Evolutionary conservation across 92 coral and sea anemone genomes (phyloP).

Genomic region (Blastomussa wellsi): DNA sequence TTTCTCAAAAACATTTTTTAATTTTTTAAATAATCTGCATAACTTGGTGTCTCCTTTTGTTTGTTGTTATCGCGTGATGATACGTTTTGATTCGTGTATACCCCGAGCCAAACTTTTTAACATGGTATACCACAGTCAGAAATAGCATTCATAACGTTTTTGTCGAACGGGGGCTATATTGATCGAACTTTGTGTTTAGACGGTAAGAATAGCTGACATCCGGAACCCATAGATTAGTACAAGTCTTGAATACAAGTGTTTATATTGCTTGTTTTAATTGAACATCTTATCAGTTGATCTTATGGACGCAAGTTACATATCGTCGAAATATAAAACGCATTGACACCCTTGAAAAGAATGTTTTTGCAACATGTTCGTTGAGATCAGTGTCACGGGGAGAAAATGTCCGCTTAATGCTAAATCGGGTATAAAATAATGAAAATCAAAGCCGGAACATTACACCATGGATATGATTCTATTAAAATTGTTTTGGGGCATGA

Average conservation of each 20-base stretch:
- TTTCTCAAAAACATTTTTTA: no score
- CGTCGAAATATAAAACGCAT: background rate
- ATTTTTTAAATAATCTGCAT: no score
- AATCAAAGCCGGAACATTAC: no score
- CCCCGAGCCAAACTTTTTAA: no score
- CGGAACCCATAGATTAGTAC: background rate
- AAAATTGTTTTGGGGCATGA: no score
- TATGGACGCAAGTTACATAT: background rate
- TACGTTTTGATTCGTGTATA: no score
- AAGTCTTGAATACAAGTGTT: background rate
- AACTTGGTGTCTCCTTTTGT: no score
- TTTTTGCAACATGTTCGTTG: no score
- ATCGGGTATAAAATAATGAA: background rate
- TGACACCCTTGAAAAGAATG: background rate
- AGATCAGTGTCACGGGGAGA: background rate
- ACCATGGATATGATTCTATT: no score
- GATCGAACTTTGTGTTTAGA: background rate
- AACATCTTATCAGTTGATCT: background rate
- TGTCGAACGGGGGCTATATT: no score
- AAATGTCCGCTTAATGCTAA: background rate
- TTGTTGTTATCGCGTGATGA: no score
- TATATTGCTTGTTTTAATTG: background rate
- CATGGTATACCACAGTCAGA: no score
- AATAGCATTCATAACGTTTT: background rate
- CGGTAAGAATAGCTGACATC: background rate